Evolutionary conservation across 2,113 vertebrate species (phyloP).

Genomic region (Geococcyx californianus): DNA sequence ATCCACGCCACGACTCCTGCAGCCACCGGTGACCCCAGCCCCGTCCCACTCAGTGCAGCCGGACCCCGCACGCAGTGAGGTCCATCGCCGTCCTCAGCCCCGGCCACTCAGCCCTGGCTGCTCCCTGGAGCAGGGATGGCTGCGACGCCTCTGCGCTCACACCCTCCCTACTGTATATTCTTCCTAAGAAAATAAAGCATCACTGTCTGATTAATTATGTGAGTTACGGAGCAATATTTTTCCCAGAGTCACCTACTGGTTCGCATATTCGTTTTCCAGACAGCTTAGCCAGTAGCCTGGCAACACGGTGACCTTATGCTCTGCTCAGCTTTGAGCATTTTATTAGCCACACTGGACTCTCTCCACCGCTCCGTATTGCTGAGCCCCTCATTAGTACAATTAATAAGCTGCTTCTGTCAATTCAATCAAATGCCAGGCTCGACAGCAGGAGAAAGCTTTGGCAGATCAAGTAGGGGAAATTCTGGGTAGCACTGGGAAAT

Average conservation of each 20-base stretch:
- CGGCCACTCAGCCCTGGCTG: neutral
- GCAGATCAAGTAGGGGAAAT: conserved; percentile 48
- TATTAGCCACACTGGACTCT: conserved; percentile 68
- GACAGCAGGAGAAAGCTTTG: conserved; percentile 64
- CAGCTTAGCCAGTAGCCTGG: conserved; percentile 60
- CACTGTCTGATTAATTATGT: conserved; percentile 52
- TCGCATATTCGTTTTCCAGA: conserved; percentile 30
- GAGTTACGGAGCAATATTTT: conserved; percentile 45
- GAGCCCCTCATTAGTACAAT: conserved; percentile 76
- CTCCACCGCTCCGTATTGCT: conserved; percentile 34
- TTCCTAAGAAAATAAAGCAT: conserved; percentile 44
- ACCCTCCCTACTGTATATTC: neutral
- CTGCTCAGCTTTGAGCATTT: conserved; percentile 13
- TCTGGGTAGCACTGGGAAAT: conserved; percentile 53
- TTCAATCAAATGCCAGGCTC: conserved; percentile 63
- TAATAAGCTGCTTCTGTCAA: conserved; percentile 69
- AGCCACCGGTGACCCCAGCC: accelerated
- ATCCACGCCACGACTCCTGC: accelerated
- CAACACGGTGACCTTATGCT: conserved; percentile 60
- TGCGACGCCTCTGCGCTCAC: accelerated
- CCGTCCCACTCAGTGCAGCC: accelerated
- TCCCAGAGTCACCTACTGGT: conserved; percentile 66
- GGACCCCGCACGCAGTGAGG: neutral
- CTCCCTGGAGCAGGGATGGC: accelerated
- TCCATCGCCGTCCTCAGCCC: neutral